phyloP scores from a whole-genome alignment of 1,140 invertebrate species.

The Thaumatotibia leucotreta region DNA sequence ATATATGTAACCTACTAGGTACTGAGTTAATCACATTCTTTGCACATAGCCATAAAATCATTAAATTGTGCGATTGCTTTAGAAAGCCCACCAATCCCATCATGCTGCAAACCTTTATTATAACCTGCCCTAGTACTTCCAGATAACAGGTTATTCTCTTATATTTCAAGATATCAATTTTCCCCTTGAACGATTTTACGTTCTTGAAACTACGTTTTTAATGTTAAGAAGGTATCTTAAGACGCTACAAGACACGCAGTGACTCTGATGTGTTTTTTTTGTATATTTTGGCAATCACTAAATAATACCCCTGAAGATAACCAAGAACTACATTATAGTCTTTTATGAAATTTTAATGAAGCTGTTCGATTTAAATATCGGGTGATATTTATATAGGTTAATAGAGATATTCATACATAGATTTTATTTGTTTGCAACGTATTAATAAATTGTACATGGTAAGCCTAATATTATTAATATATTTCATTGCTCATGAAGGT shows the following conservation, averaged over 20 bases:
- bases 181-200: background rate
- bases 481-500: too few relatives aligned
- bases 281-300: background rate
- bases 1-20: background rate
- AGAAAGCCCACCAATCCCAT: background rate
- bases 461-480: too few relatives aligned
- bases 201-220: background rate
- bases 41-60: background rate
- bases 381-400: too few relatives aligned
- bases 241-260: background rate
- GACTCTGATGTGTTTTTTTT: background rate
- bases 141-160: background rate
- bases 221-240: background rate
- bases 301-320: background rate
- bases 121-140: background rate
- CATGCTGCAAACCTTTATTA: background rate
- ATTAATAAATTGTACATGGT: too few relatives aligned
- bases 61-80: background rate
- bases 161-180: background rate
- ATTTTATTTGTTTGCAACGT: too few relatives aligned
- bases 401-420: too few relatives aligned
- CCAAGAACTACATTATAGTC: background rate
- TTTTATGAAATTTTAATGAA: background rate
- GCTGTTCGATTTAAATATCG: background rate
- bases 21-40: background rate